These are phyloP conservation scores for Helarctos malayanus DNA, from an alignment of 2,797 vertebrate species.

Conservation along the genomic window DNA sequence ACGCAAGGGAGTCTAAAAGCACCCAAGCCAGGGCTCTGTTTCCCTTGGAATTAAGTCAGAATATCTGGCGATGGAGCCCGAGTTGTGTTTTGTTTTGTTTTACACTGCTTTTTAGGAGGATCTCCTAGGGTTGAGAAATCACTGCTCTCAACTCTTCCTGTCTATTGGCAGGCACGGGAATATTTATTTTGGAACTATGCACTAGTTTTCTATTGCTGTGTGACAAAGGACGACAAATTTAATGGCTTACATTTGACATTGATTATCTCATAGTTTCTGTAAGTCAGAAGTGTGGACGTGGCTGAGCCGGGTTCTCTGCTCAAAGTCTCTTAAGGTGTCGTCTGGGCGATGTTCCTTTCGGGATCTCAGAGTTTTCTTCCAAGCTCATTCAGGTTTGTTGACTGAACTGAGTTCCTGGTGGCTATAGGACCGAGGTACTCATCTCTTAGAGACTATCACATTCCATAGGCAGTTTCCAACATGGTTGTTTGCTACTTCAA, in stretches of 20 bases:
- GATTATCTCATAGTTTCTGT: not conserved
- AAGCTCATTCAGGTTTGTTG: not conserved
- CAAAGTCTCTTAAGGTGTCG: not conserved
- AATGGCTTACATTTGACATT: not conserved
- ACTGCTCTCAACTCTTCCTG: not conserved
- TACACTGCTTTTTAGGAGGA: not conserved
- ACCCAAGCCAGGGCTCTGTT: not conserved
- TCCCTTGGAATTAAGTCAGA: not conserved
- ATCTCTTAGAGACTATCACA: not conserved
- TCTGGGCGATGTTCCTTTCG: not conserved
- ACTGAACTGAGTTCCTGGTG: not conserved
- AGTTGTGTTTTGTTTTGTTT: not conserved
- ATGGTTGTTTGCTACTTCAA: not conserved
- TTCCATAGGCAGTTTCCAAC: not conserved
- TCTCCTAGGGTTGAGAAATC: not conserved
- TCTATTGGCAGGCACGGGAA: not conserved
- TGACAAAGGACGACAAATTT: not conserved
- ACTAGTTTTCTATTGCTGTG: not conserved
- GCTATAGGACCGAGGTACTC: not conserved
- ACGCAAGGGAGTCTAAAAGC: not conserved
- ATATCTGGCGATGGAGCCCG: not conserved
- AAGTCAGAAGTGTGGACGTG: not conserved
- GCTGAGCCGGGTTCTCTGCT: not conserved
- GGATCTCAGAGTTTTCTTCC: not conserved
- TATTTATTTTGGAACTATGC: not conserved